These are phyloP conservation scores for Epinotia nisella DNA, from an alignment of 2,888 invertebrate genomes.

Conservation along the genomic window DNA sequence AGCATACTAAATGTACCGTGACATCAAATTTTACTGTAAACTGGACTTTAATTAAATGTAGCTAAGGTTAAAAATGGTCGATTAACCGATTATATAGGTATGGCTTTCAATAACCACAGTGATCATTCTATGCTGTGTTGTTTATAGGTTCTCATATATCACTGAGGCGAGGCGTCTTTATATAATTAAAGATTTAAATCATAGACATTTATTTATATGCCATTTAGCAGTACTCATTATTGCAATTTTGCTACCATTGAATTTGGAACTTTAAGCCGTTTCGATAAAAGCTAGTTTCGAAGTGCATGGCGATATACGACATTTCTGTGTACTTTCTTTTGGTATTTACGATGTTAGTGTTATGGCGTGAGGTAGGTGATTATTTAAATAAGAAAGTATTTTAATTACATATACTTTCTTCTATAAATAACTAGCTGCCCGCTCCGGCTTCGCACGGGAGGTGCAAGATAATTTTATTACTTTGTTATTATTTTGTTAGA, in stretches of 20 bases:
- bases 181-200: slow-evolving; percentile 42
- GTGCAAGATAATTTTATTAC: too few relatives aligned
- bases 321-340: slow-evolving; percentile 7
- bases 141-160: slow-evolving; percentile 45
- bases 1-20: slow-evolving; percentile 4
- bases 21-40: background rate
- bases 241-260: background rate
- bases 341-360: slow-evolving; percentile 3
- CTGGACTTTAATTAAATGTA: background rate
- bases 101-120: slow-evolving; percentile 44
- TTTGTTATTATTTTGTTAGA: too few relatives aligned
- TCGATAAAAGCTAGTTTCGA: background rate
- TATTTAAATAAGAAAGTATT: slow-evolving; percentile 13
- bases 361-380: background rate
- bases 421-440: too few relatives aligned
- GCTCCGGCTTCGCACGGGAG: too few relatives aligned
- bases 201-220: slow-evolving; percentile 19
- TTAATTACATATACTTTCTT: slow-evolving; percentile 12
- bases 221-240: slow-evolving; percentile 19
- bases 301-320: background rate
- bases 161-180: slow-evolving; percentile 32
- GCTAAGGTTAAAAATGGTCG: slow-evolving; percentile 5
- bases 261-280: background rate
- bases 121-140: slow-evolving; percentile 44
- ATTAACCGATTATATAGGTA: slow-evolving; percentile 6